Evolutionary conservation across 2,797 vertebrate species (phyloP), one percentile per base, ranked within the genome.

Genomic region (Gouania willdenowi): DNA sequence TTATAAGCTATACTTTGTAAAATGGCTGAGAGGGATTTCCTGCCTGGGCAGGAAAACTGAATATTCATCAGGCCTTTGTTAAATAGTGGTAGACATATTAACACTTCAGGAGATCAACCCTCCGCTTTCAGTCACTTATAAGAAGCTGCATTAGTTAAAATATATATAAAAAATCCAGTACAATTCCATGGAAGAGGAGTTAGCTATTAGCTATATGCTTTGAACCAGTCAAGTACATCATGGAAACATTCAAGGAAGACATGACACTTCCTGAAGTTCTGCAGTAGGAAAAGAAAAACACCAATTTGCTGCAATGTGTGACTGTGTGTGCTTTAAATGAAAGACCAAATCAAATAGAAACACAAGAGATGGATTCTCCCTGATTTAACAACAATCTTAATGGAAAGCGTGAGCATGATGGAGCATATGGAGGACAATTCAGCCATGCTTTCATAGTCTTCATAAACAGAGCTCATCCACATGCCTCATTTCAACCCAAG

Each of bases 31-130:
- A 60, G 87, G 64, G 56, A 66, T 81, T 77, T 75, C 56, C 67
- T 69, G 69, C 63, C 64, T 50, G 26, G 43, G 58, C 32, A 34
- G 20, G 34, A 61, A 41, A 61, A 29, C 41, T 86, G 81, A 88
- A 88, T 90, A 90, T 90, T 88, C 80, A 90, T 86, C 71, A 85
- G 65, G 30, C 58, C 51, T 86, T 14, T 83, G 82, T 89, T 87
- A 79, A 77, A 77, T 50, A 53, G 69, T 79, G 67, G 77, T 66
- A 73, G 80, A 87, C 66, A 44, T 72, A 59, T 64, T 55, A 66
- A 41, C 59, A 60, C 61, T 80, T 65, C 27, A 45, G 71, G 60
- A 79, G 67, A 63, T 64, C 75, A 68, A 57, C 31, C 19, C 41
- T 39, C 26, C 42, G 65, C 69, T 66, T 56, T 68, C 41, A 24